Percentiles rank a stretch among this genome's conserved stretches.
These are phyloP conservation scores for Campylomormyrus numenius DNA, from an alignment of 2,113 vertebrate species.

Conservation along the genomic window DNA sequence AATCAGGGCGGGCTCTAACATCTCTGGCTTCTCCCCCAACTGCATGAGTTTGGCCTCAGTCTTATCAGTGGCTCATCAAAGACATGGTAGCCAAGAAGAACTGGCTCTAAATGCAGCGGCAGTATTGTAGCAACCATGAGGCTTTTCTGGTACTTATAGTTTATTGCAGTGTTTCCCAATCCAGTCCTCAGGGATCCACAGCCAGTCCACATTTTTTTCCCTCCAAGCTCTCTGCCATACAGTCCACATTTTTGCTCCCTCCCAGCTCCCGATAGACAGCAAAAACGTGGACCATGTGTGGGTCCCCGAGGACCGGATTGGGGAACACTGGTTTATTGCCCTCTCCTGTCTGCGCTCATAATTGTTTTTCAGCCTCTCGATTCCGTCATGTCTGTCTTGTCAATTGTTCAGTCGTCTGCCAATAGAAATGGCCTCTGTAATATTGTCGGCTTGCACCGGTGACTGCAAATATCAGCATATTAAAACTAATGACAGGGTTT, in stretches of 20 bases:
- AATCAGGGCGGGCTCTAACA: not conserved
- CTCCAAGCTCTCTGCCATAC: not conserved
- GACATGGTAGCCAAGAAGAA: not conserved
- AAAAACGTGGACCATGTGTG: not conserved
- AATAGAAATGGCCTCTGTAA: not conserved
- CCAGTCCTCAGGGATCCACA: not conserved
- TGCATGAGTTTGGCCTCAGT: not conserved
- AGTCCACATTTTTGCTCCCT: not conserved
- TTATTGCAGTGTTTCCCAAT: not conserved
- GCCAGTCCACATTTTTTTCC: not conserved
- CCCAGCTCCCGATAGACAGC: not conserved
- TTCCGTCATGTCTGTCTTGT: not conserved
- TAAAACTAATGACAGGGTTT: not conserved
- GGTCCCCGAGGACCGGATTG: not conserved
- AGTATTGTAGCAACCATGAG: not conserved
- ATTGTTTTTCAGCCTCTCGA: not conserved
- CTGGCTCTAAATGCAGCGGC: not conserved
- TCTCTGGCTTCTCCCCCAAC: not conserved
- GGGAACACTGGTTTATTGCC: not conserved
- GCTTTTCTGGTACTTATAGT: not conserved
- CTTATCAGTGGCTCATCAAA: not conserved
- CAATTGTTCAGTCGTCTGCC: not conserved
- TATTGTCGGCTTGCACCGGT: not conserved
- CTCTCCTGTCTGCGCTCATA: not conserved
- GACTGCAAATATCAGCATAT: constrained; percentile 8